Base-by-base conservation (phyloP, 2,113 vertebrate species). In the Propithecus coquereli region DNA sequence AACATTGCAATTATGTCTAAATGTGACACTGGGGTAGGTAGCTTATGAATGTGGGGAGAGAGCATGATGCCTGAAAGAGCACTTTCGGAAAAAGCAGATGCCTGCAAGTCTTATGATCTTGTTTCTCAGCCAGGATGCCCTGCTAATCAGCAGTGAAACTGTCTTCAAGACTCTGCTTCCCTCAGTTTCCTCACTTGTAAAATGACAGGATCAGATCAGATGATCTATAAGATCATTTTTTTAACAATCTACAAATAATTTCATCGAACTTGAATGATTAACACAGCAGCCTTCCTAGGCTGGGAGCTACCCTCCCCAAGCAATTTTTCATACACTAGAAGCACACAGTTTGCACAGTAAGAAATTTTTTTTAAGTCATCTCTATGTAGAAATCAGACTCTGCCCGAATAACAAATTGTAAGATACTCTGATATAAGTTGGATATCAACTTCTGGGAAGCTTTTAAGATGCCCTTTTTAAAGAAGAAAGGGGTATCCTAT, bases 241-340 rank as follows among this genome's bases (percentile, higher is more conserved):
- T 87, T 37, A 2, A 63, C 73, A 89, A 90, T 96, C 98, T 98
- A 98, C 90, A 98, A 98, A 98, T 85, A 97, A 97, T 97, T 98
- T 97, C 97, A 98, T 95, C 98, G 91, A 98, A 98, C 98, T 96
- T 94, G 97, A 98, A 98, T 97, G 98, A 98, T 97, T 95, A 94
- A 97, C 93, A 98, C 87, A 97, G 93, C 96, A 94, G 95, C 97
- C 95, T 97, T 85, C 90, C 96, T 70, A 96, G 87, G 59, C 73
- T 80, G 76, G 89, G 89, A 66, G 88, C 45, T 16, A 66, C 8
- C 10, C 52, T 16, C 79, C 9, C 83, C 40, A 76, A 61, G 47
- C 14, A 17, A 92, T 40, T 92, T 63, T 20, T n/a, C 23, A 57
- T 91, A 97, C 87, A 96, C 34, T 0, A 91, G 77, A 98, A 98